Base-by-base conservation (phyloP, 1,140 invertebrate species). In the Trigoniulus corallinus region DNA sequence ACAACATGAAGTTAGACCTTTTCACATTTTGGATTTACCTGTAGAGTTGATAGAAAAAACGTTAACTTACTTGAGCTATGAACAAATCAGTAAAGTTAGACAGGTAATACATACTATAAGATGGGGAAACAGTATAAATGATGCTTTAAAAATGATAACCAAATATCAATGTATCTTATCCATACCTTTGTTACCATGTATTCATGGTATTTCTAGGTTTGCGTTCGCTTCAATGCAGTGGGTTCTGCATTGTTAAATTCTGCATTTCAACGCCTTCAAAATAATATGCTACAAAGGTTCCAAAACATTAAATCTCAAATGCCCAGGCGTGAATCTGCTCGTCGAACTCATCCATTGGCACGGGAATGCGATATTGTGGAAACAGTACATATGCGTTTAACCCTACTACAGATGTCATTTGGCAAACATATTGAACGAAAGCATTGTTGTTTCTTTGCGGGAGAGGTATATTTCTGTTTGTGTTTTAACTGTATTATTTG, bases 361-460 rank as follows among this genome's bases (percentile, higher is more conserved):
- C 84, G 82, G 62, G 84, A 88, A 67, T 84, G 79, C 44, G 86
- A 89, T 64, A 88, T 89, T 48, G 80, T 88, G 59, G 86, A 89
- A 72, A 88, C 84, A 7, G 67, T 88, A 45, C 82, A 88, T 59
- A 88, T 88, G 85, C 73, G 86, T 50, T 72, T 89, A 4, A 83
- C 82, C 34, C 66, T 89, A 41, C 67, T 89, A 39, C 84, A 88
- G 67, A 88, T 88, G 84, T 82, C 82, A 21, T 87, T 89, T 71
- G 85, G 85, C 10, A 88, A 88, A 65, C 85, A 89, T 61, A 88
- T 89, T 59, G 85, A 88, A 65, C 75, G 84, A 56, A 85, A 82
- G 64, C 82, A 88, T 66, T 85, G 83, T 61, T 88, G 84, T 65
- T 89, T 89, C 64, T 88, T 89, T 66, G 81, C 85, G 42, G 85